Conservation (phyloP, 2,888 invertebrate genomes). For the Dicyrtomina minuta region DNA sequence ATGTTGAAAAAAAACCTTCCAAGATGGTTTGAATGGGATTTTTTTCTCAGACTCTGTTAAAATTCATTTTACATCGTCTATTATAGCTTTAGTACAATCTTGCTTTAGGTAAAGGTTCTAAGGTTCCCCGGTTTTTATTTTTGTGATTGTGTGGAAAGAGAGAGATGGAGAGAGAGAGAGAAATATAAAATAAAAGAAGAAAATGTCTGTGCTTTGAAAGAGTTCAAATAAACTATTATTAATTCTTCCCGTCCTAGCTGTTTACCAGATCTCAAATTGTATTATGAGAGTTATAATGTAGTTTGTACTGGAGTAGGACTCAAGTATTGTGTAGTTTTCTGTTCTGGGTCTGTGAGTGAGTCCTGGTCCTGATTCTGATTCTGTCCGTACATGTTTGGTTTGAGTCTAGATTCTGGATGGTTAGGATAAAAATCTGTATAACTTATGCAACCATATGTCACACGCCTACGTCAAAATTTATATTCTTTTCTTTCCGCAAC, state of each 20-base stretch:
- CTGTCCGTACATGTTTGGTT: no score
- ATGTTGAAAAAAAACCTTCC: constrained; percentile 14
- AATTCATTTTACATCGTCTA: constrained; percentile 28
- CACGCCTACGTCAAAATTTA: no score
- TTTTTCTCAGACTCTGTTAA: constrained; percentile 18
- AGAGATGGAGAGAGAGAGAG: background rate
- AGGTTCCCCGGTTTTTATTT: background rate
- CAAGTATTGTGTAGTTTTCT: no score
- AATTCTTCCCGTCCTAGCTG: constrained; percentile 1
- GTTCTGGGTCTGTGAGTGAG: no score
- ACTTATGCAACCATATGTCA: no score
- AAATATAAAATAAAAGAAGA: background rate
- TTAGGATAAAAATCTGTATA: no score
- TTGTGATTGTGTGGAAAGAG: background rate
- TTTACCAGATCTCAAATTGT: background rate
- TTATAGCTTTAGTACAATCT: constrained; percentile 9
- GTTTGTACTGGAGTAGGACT: no score
- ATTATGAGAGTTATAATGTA: no score
- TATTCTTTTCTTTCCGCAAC: no score
- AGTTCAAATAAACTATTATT: constrained; percentile 1
- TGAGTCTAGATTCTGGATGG: no score
- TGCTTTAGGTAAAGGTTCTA: background rate
- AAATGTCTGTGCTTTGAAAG: background rate
- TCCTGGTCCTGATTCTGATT: no score
- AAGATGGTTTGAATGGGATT: constrained; percentile 23